Conservation (phyloP, 2,888 invertebrate species). For the Cephus runcator region DNA sequence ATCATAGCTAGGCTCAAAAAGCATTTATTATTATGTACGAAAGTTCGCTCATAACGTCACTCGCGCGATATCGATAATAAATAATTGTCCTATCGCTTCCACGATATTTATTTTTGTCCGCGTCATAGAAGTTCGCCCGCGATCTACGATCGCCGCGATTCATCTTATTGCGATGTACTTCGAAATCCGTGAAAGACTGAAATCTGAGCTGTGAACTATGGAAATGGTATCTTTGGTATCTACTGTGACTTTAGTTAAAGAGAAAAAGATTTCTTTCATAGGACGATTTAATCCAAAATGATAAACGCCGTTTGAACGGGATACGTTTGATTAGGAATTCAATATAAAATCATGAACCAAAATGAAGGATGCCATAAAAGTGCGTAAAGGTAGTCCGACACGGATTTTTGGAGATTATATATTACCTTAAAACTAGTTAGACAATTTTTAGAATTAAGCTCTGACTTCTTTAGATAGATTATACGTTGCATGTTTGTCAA, state of each 20-base stretch:
- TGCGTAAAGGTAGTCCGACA: background rate
- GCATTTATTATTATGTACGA: background rate
- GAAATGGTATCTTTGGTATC: background rate
- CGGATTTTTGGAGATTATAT: background rate
- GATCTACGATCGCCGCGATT: background rate
- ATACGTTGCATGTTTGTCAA: background rate
- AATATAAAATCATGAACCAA: background rate
- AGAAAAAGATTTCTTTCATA: background rate
- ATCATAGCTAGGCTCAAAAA: background rate
- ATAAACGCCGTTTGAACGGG: background rate
- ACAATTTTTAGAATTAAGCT: conserved; percentile 1
- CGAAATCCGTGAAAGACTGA: background rate
- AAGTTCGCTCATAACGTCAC: background rate
- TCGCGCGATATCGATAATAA: background rate
- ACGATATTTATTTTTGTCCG: background rate
- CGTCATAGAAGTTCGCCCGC: background rate
- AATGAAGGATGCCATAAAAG: background rate
- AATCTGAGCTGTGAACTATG: background rate
- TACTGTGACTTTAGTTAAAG: background rate
- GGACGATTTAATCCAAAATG: background rate
- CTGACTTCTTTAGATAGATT: background rate
- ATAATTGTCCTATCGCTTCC: background rate
- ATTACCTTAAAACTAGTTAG: conserved; percentile 1
- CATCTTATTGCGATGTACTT: background rate
- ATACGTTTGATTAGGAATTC: background rate